Conservation (phyloP, 2,113 vertebrate species). For the Rhea americana region DNA sequence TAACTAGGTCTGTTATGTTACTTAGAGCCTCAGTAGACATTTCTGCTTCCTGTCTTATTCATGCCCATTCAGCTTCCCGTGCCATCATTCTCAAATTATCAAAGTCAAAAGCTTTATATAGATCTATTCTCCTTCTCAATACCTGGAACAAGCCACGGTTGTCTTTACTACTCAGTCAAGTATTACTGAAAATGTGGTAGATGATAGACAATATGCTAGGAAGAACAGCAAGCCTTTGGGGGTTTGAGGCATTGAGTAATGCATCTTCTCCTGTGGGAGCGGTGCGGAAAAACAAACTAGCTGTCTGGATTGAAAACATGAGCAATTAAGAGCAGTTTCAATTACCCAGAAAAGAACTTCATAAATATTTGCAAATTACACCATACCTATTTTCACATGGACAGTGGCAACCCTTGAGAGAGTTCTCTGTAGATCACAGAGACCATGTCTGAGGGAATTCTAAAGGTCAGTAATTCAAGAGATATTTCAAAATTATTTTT, state of each 20-base stretch:
- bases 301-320: conserved; percentile 51
- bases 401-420: background rate
- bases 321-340: conserved; percentile 54
- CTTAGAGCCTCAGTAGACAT: background rate
- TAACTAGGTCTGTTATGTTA: background rate
- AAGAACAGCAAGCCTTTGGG: conserved; percentile 5
- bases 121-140: background rate
- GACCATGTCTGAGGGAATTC: background rate
- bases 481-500: background rate
- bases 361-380: conserved; percentile 43
- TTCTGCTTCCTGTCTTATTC: background rate
- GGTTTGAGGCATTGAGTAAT: conserved; percentile 20
- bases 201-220: conserved; percentile 17
- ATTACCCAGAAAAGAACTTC: conserved; percentile 28
- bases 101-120: conserved; percentile 11
- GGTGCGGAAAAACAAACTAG: conserved; percentile 22
- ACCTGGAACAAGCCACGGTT: background rate
- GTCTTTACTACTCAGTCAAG: conserved; percentile 1
- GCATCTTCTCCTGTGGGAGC: conserved; percentile 28
- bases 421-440: background rate
- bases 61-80: background rate
- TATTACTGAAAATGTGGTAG: background rate
- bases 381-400: conserved; percentile 30
- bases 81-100: background rate
- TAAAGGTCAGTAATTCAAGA: conserved; percentile 15